These are phyloP conservation scores for Alauda arvensis DNA, from an alignment of 2,797 vertebrate genomes.

Conservation along the genomic window DNA sequence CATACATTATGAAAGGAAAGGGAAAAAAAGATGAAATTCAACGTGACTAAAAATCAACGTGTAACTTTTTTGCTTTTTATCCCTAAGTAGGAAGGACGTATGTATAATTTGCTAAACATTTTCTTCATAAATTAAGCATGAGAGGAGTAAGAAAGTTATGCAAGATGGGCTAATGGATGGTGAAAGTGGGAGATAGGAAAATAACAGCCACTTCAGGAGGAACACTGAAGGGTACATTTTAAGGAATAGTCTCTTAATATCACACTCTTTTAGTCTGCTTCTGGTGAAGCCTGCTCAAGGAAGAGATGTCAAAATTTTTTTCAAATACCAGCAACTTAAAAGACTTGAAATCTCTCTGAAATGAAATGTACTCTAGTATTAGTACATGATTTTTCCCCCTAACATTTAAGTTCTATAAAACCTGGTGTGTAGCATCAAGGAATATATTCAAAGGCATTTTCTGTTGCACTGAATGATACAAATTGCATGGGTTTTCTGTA, in stretches of 20 bases:
- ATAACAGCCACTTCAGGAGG: background rate
- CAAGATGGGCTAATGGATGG: background rate
- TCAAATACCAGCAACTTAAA: conserved; percentile 3
- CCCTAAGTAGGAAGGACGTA: background rate
- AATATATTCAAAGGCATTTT: background rate
- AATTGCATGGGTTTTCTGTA: background rate
- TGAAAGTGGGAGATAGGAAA: background rate
- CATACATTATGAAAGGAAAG: background rate
- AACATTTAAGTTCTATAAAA: background rate
- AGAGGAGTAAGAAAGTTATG: background rate
- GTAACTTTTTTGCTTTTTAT: background rate
- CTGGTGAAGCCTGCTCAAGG: background rate
- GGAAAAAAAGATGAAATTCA: background rate
- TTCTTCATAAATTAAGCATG: background rate
- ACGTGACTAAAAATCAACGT: background rate
- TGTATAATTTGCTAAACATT: background rate
- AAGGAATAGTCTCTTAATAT: background rate
- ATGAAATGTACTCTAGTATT: background rate
- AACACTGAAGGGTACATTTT: background rate
- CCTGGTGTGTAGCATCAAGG: background rate
- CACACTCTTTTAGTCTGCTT: background rate
- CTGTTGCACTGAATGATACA: background rate
- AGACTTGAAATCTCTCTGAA: background rate
- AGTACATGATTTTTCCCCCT: background rate
- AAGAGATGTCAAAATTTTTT: conserved; percentile 8